Evolutionary conservation across 1,140 invertebrate species (phyloP), one percentile per base, ranked within the genome.

Genomic region (Meloidogyne floridensis): DNA sequence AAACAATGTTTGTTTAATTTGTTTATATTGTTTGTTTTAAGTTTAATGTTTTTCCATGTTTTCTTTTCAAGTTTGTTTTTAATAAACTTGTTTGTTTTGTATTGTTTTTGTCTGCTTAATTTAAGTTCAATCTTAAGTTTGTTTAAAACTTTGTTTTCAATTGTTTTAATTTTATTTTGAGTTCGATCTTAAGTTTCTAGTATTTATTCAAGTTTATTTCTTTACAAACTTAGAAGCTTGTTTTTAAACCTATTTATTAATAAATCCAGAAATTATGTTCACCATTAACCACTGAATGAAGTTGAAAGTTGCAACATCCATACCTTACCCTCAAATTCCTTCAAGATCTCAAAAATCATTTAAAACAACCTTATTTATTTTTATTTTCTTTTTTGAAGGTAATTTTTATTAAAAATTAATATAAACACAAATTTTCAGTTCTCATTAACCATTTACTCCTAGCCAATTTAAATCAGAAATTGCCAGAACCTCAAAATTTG

Each of bases 401-500:
- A 8, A 65, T 4, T 65, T n/a, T 18, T 15, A 13, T 15, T 59
- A 3, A 59, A 15, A 15, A 4, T 3, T 59, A 65, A 6, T 18
- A 65, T n/a, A n/a, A n/a, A 65, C 6, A n/a, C 32, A n/a, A 4
- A n/a, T n/a, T 65, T 65, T 65, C n/a, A 65, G 59, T 65, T n/a
- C 59, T 65, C n/a, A 65, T n/a, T 65, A 65, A n/a, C n/a, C n/a
- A n/a, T 18, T n/a, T 65, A 65, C n/a, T 65, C n/a, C 59, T 65
- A n/a, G 59, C 59, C 7, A 6, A n/a, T n/a, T n/a, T 5, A n/a
- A n/a, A n/a, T n/a, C 59, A 65, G n/a, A 65, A 65, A 65, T 65
- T 65, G 59, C n/a, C 59, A 65, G 15, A 65, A 6, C 59, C 59
- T 13, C 15, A 15, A n/a, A 65, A n/a, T 65, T n/a, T 65, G 7